Percentiles rank a stretch among this genome's conserved stretches.
Conservation (phyloP, 2,888 invertebrate genomes). For the Erynnis tages region DNA sequence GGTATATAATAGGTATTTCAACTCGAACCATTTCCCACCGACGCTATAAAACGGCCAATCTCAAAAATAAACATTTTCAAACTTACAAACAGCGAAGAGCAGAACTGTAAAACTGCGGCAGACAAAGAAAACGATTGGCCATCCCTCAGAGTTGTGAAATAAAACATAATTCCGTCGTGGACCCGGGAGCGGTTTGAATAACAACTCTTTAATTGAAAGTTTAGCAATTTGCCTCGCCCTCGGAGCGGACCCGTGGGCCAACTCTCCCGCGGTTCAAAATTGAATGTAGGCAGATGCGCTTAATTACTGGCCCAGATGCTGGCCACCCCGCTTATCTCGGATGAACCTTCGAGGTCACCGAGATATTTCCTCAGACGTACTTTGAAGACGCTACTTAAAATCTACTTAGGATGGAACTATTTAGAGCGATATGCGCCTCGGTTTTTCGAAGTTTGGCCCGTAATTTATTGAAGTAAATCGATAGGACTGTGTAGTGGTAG, state of each 20-base stretch:
- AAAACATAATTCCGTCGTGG: conserved; percentile 74
- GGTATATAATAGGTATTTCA: too few species aligned
- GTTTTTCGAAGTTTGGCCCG: too few species aligned
- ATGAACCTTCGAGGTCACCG: conserved; percentile 64
- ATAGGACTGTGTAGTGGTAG: too few species aligned
- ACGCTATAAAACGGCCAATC: too few species aligned
- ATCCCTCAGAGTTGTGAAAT: conserved; percentile 69
- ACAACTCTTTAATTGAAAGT: conserved; percentile 82
- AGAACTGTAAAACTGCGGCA: conserved; percentile 60
- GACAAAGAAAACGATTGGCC: conserved; percentile 39
- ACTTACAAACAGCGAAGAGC: conserved; percentile 44
- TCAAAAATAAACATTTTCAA: too few species aligned
- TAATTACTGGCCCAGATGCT: conserved; percentile 78
- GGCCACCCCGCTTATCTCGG: conserved; percentile 63
- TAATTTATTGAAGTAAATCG: too few species aligned
- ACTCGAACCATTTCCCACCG: too few species aligned
- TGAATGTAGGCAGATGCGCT: conserved; percentile 81
- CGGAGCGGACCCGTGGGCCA: conserved; percentile 75
- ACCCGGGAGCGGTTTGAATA: conserved; percentile 76
- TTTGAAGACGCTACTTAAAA: conserved; percentile 22
- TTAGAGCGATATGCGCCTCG: background rate
- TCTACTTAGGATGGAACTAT: conserved; percentile 21
- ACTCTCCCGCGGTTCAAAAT: conserved; percentile 78
- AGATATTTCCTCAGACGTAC: conserved; percentile 48
- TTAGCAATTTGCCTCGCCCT: conserved; percentile 81